These are phyloP conservation scores for Urophycis tenuis DNA, from an alignment of 2,797 vertebrate species.

Conservation along the genomic window DNA sequence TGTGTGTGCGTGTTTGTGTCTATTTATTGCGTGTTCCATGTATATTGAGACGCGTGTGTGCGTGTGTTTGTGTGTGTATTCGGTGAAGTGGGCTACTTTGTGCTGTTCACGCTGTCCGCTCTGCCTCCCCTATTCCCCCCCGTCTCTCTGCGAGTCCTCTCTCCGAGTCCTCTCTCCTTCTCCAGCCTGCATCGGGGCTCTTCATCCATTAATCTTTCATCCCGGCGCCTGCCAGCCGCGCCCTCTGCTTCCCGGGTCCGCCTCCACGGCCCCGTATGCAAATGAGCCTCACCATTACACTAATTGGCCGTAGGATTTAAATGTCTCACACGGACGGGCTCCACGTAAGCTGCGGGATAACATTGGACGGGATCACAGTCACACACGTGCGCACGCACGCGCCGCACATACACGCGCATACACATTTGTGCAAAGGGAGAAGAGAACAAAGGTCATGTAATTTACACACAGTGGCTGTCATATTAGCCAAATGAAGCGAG, in stretches of 20 bases:
- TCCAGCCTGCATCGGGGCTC: too few species aligned
- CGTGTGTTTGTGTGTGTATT: neutral
- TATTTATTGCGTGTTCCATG: slow-evolving; percentile 4
- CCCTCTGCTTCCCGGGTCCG: slow-evolving; percentile 12
- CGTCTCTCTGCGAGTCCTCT: too few species aligned
- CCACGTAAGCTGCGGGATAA: slow-evolving; percentile 17
- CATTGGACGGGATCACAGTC: slow-evolving; percentile 20
- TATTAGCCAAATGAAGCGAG: slow-evolving; percentile 54
- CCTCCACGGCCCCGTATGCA: slow-evolving; percentile 33
- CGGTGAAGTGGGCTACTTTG: slow-evolving; percentile 6
- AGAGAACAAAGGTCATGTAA: slow-evolving; percentile 42
- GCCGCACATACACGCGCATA: slow-evolving; percentile 15
- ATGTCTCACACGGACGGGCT: slow-evolving; percentile 41
- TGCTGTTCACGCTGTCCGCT: neutral
- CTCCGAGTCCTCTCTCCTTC: neutral
- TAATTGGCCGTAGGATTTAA: slow-evolving; percentile 52
- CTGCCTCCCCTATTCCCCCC: neutral
- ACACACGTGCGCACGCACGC: too few species aligned
- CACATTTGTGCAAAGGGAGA: slow-evolving; percentile 24
- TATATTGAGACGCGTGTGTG: neutral
- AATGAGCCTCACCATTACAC: slow-evolving; percentile 45
- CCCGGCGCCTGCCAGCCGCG: too few species aligned
- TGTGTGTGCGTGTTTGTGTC: neutral
- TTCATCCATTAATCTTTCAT: slow-evolving; percentile 16
- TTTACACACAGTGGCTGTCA: slow-evolving; percentile 45